Base-by-base conservation (phyloP, 2,888 invertebrate species). In the Cordilura impudica region DNA sequence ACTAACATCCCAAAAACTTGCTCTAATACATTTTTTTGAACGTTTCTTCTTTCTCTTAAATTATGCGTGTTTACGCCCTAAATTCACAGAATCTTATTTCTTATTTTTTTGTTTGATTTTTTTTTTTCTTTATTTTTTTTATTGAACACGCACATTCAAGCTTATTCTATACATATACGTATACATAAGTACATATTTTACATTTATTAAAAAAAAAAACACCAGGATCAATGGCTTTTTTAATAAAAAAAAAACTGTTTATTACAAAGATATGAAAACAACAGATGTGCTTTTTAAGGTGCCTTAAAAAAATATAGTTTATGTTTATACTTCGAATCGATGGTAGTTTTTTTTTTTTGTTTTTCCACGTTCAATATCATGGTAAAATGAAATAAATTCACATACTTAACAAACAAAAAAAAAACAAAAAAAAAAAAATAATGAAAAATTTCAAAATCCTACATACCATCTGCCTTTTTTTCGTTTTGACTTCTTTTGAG, bases 61-160 rank as follows among this genome's bases (percentile, higher is more conserved):
- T 43, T 35, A 58, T 58, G 63, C 63, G 63, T 63, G 49, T 45
- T 61, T 61, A 61, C 61, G 61, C 61, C 61, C 29, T 49, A 31
- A 45, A 61, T 61, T 47, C 49, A 58, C 58, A 43, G 58, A 58
- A 58, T 12, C 43, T 21, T 14, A 49, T n/a, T 39, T 19, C 16
- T 49, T 31, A 19, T 18, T n/a, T n/a, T n/a, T n/a, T n/a, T n/a
- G n/a, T n/a, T n/a, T n/a, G n/a, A n/a, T n/a, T n/a, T n/a, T n/a
- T n/a, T n/a, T n/a, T n/a, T n/a, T n/a, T n/a, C n/a, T n/a, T n/a
- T n/a, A n/a, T n/a, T n/a, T n/a, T n/a, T n/a, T n/a, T n/a, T n/a
- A n/a, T n/a, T n/a, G n/a, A n/a, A 58, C 12, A 39, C 56, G 26
- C 47, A 29, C 29, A 47, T 31, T 19, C 61, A 47, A 31, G 21